These are phyloP conservation scores for Zapus hudsonius DNA, from an alignment of 2,113 vertebrate genomes.

Conservation along the genomic window DNA sequence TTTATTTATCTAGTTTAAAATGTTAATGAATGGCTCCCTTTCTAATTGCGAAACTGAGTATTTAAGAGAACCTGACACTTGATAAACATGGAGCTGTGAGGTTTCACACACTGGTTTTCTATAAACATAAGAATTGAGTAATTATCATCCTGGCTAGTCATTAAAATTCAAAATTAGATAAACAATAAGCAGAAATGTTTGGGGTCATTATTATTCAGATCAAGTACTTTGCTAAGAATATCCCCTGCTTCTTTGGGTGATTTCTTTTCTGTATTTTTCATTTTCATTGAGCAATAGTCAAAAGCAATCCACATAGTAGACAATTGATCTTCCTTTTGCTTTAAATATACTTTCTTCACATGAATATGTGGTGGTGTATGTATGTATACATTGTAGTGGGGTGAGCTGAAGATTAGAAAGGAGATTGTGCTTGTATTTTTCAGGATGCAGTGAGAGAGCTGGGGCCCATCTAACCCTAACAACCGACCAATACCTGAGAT, in stretches of 20 bases:
- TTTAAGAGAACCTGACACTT: constrained; percentile 87
- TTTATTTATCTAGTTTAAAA: constrained; percentile 79
- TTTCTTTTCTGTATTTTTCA: not conserved
- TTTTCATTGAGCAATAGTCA: not conserved
- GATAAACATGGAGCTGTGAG: constrained; percentile 86
- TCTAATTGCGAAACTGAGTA: constrained; percentile 87
- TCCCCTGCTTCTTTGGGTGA: constrained; percentile 32
- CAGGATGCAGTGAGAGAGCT: too few species aligned
- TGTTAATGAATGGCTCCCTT: constrained; percentile 85
- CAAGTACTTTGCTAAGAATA: constrained; percentile 71
- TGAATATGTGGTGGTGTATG: not conserved
- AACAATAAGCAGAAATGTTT: constrained; percentile 81
- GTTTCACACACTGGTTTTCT: constrained; percentile 84
- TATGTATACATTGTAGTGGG: too few species aligned
- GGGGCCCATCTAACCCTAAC: too few species aligned
- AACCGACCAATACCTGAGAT: too few species aligned
- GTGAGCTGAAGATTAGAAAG: too few species aligned
- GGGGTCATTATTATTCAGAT: constrained; percentile 80
- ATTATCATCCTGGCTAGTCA: constrained; percentile 85
- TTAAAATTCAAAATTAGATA: constrained; percentile 88
- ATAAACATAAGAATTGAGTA: constrained; percentile 88
- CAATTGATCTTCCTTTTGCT: not conserved
- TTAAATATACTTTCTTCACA: not conserved
- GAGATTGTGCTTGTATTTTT: too few species aligned
- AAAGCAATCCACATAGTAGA: not conserved